A percentile compares a stretch with the other conserved stretches of the same genome.
These are phyloP conservation scores for Drosophila mojavensis DNA, from an alignment of 1,140 invertebrate genomes.

Conservation along the genomic window DNA sequence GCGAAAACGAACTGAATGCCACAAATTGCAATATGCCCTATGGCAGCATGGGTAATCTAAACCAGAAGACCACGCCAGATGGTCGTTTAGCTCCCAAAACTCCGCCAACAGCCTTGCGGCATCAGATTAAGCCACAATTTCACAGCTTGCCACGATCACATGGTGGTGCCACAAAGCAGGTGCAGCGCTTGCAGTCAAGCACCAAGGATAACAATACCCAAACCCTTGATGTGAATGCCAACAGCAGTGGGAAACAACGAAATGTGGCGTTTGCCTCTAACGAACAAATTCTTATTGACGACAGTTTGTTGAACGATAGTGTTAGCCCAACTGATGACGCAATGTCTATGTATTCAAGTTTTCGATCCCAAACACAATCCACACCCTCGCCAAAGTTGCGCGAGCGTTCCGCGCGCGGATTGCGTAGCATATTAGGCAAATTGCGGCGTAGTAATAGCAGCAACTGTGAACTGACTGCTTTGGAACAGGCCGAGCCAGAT, in stretches of 20 bases:
- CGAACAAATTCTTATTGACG: constrained; percentile 87
- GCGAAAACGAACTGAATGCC: constrained; percentile 88
- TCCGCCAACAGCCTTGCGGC: constrained; percentile 88
- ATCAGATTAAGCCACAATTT: constrained; percentile 89
- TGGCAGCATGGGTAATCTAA: constrained; percentile 75
- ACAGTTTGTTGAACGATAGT: constrained; percentile 58
- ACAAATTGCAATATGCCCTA: constrained; percentile 85
- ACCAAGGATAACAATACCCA: constrained; percentile 63
- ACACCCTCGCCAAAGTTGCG: constrained; percentile 85
- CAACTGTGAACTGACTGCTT: constrained; percentile 86
- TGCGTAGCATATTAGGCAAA: constrained; percentile 89
- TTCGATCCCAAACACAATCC: constrained; percentile 85
- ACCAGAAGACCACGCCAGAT: constrained; percentile 44
- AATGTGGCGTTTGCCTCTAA: constrained; percentile 87
- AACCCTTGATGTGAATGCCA: constrained; percentile 83
- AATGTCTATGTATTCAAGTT: constrained; percentile 74
- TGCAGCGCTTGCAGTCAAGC: constrained; percentile 46
- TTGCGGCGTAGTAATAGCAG: constrained; percentile 87
- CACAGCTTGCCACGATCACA: constrained; percentile 91
- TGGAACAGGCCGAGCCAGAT: constrained; percentile 85
- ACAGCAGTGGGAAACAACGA: constrained; percentile 68
- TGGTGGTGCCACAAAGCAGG: constrained; percentile 83
- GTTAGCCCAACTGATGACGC: constrained; percentile 33
- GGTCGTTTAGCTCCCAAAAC: constrained; percentile 85
- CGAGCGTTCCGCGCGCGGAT: constrained; percentile 85